These are phyloP conservation scores for Abscondita cerata DNA, from an alignment of 2,888 invertebrate genomes.

Conservation along the genomic window DNA sequence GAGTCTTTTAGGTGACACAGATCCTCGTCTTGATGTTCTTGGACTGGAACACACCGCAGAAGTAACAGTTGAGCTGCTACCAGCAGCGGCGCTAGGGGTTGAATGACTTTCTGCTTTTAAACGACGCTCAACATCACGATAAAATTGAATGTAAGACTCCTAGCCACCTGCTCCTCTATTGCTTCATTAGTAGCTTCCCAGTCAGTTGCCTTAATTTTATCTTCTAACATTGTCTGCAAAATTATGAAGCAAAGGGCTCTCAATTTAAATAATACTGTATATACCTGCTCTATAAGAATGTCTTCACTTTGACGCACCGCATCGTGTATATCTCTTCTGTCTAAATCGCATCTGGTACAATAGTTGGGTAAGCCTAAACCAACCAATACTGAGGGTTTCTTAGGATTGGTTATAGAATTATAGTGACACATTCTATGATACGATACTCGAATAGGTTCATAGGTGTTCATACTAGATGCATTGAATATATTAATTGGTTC, in stretches of 20 bases:
- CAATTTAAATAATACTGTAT: neutral
- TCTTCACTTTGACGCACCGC: conserved; percentile 81
- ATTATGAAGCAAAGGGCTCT: conserved; percentile 19
- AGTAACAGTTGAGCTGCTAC: conserved; percentile 57
- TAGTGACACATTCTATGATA: conserved; percentile 89
- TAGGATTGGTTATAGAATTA: conserved; percentile 87
- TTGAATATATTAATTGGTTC: conserved; percentile 90
- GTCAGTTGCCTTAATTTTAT: conserved; percentile 87
- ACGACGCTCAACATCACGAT: conserved; percentile 56
- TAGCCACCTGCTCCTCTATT: conserved; percentile 86
- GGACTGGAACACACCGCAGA: conserved; percentile 53
- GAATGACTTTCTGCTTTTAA: conserved; percentile 54
- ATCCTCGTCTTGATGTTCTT: conserved; percentile 52
- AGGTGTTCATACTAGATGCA: conserved; percentile 75
- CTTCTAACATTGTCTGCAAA: conserved; percentile 90
- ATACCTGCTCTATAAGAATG: conserved; percentile 78
- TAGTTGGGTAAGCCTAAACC: conserved; percentile 84
- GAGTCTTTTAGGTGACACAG: conserved; percentile 56
- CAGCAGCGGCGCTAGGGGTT: conserved; percentile 40
- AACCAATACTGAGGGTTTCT: conserved; percentile 80
- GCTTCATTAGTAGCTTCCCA: conserved; percentile 92
- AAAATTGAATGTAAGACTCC: conserved; percentile 83
- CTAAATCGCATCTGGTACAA: conserved; percentile 73
- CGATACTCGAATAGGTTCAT: conserved; percentile 81
- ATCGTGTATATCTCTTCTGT: conserved; percentile 74